Conservation (phyloP, 2,797 vertebrate species). For the Falco biarmicus region DNA sequence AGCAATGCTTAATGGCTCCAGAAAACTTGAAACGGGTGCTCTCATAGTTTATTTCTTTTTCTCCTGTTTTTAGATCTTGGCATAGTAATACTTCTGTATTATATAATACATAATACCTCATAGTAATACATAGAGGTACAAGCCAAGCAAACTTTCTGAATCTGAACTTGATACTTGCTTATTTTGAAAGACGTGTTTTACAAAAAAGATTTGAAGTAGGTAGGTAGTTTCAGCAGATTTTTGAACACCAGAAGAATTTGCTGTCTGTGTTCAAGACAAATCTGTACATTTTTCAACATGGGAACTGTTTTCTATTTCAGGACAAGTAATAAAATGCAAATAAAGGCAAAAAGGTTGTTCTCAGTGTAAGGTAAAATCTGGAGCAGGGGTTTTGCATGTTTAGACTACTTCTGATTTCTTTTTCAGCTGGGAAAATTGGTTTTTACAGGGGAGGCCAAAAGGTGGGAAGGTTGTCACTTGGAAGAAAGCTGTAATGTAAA, state of each 20-base stretch:
- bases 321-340: background rate
- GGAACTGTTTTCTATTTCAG: background rate
- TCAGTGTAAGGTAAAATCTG: background rate
- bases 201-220: background rate
- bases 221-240: background rate
- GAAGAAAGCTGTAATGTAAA: constrained; percentile 7
- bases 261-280: background rate
- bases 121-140: background rate
- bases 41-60: background rate
- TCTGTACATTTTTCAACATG: background rate
- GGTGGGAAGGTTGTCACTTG: background rate
- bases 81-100: background rate
- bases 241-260: background rate
- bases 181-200: background rate
- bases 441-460: background rate
- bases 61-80: background rate
- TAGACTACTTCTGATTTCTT: background rate
- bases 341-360: background rate
- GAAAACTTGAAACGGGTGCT: background rate
- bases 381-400: background rate
- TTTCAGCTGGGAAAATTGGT: background rate
- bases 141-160: background rate
- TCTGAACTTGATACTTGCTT: background rate
- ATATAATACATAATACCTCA: too few species aligned
- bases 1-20: background rate